Conservation (phyloP, 2,888 invertebrate species). For the Portevinia maculata region DNA sequence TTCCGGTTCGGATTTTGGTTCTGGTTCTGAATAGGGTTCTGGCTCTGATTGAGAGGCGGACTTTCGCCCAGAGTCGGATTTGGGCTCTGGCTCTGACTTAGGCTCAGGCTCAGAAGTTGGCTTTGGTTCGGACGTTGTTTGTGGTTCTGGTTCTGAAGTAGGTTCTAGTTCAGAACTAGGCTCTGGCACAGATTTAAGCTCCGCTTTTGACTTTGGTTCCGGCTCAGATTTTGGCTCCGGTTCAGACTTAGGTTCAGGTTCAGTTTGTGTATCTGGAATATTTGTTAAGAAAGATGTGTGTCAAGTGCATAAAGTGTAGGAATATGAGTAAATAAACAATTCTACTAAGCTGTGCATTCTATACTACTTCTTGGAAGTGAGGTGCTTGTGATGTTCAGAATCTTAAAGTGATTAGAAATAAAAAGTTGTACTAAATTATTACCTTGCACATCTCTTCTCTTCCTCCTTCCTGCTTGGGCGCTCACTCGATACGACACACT, state of each 20-base stretch:
- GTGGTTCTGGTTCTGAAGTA: conserved; percentile 81
- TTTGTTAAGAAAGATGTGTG: conserved; percentile 44
- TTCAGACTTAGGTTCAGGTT: conserved; percentile 82
- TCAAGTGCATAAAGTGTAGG: conserved; percentile 60
- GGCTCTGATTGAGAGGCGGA: conserved; percentile 79
- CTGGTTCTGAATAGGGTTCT: conserved; percentile 79
- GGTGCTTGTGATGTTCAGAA: conserved; percentile 49
- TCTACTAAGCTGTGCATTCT: conserved; percentile 51
- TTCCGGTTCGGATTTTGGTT: conserved; percentile 83
- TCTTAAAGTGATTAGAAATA: background rate
- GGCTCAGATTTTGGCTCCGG: conserved; percentile 84
- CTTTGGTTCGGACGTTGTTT: conserved; percentile 78
- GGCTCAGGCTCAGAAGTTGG: conserved; percentile 81
- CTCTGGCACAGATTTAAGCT: conserved; percentile 82
- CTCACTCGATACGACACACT: conserved; percentile 92
- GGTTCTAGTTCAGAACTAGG: conserved; percentile 83
- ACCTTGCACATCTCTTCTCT: conserved; percentile 77
- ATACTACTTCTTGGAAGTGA: conserved; percentile 63
- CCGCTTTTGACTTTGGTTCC: conserved; percentile 77
- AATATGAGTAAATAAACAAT: conserved; percentile 15
- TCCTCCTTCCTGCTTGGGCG: conserved; percentile 82
- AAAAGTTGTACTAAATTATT: background rate
- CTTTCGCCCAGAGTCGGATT: conserved; percentile 81
- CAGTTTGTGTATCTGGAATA: conserved; percentile 78
- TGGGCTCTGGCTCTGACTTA: conserved; percentile 82